These are phyloP conservation scores for Dolichopus griseipennis DNA, from an alignment of 2,888 invertebrate genomes.

Conservation along the genomic window DNA sequence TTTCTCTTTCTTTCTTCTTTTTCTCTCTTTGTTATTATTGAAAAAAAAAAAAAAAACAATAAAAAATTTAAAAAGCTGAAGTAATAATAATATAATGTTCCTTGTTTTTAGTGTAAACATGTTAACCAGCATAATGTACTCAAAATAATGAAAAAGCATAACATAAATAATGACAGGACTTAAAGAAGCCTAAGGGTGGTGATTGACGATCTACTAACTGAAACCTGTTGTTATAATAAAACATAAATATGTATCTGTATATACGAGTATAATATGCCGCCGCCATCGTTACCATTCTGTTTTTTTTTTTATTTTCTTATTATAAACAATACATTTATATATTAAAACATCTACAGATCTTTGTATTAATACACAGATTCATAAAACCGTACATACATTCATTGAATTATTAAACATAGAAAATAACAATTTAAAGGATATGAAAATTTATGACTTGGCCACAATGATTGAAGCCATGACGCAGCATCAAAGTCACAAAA, in stretches of 20 bases:
- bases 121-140: slow-evolving; percentile 1
- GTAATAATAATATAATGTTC: background rate
- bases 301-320: background rate
- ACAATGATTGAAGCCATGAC: no score
- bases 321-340: background rate
- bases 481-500: no score
- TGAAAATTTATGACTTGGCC: no score
- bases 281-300: background rate
- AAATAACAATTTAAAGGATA: background rate
- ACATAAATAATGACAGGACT: slow-evolving; percentile 7
- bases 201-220: slow-evolving; percentile 4
- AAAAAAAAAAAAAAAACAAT: background rate
- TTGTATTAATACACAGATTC: no score
- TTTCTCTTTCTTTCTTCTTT: no score
- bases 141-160: background rate
- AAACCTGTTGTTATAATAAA: slow-evolving; percentile 9
- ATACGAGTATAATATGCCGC: background rate
- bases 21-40: no score
- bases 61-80: background rate
- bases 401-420: no score
- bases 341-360: no score
- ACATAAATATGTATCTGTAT: no score
- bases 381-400: no score
- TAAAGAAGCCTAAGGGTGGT: slow-evolving; percentile 7
- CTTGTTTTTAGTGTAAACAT: background rate